Evolutionary conservation across 2,888 invertebrate species (phyloP).

Genomic region (Zaprionus lineosus): DNA sequence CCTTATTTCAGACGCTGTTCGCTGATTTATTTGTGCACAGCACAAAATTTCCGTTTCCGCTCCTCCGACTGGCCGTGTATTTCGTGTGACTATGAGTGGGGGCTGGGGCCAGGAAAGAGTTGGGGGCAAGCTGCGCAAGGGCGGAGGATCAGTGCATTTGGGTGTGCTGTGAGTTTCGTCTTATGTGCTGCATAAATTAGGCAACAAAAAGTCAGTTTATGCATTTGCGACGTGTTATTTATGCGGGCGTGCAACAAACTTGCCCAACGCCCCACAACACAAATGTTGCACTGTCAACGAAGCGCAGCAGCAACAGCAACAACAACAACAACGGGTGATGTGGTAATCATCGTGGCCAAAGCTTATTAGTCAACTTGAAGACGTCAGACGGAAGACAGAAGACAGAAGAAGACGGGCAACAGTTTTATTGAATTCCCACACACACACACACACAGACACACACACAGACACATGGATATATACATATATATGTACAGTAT

Average conservation of each 20-base stretch:
- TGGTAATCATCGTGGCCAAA: slow-evolving; percentile 52
- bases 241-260: slow-evolving; percentile 74
- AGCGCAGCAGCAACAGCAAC: background rate
- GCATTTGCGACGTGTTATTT: slow-evolving; percentile 77
- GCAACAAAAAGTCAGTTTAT: slow-evolving; percentile 76
- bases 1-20: slow-evolving; percentile 41
- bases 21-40: slow-evolving; percentile 76
- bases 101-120: slow-evolving; percentile 2
- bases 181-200: slow-evolving; percentile 74
- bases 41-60: slow-evolving; percentile 77
- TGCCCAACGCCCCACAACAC: slow-evolving; percentile 53
- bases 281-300: slow-evolving; percentile 60
- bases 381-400: slow-evolving; percentile 36
- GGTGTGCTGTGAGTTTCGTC: slow-evolving; percentile 44
- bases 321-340: slow-evolving; percentile 25
- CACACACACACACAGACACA: background rate
- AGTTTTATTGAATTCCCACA: slow-evolving; percentile 55
- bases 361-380: slow-evolving; percentile 67
- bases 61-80: slow-evolving; percentile 24
- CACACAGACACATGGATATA: background rate
- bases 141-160: background rate
- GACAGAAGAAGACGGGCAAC: slow-evolving; percentile 30
- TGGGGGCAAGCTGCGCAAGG: background rate
- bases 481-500: too few relatives aligned
- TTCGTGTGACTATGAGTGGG: background rate